Percentiles rank a stretch among this genome's conserved stretches.
phyloP scores from a whole-genome alignment of 1,140 invertebrate species.

The Aphaenogaster ashmeadi region DNA sequence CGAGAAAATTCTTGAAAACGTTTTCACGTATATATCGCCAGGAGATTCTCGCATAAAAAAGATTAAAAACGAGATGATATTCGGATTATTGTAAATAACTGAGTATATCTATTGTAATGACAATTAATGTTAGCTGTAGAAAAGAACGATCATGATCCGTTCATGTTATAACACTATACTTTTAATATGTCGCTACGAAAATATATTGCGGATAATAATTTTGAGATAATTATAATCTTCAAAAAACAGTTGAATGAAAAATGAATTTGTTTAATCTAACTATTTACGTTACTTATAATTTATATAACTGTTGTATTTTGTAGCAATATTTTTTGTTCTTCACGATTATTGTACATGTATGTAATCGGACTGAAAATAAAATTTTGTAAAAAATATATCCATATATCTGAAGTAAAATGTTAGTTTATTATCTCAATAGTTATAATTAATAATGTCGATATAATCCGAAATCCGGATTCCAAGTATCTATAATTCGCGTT shows the following conservation, averaged over 20 bases:
- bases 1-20: constrained; percentile 13
- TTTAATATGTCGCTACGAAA: not conserved
- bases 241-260: not conserved
- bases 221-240: not conserved
- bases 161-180: not conserved
- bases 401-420: not conserved
- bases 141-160: not conserved
- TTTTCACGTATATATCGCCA: not conserved
- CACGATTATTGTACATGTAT: not conserved
- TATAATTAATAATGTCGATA: not conserved
- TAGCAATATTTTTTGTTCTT: not conserved
- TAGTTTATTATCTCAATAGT: not conserved
- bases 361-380: not conserved
- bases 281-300: not conserved
- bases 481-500: not conserved
- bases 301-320: not conserved
- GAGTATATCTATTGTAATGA: not conserved
- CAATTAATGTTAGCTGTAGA: not conserved
- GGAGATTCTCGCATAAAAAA: not conserved
- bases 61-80: not conserved
- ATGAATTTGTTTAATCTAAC: not conserved
- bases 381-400: not conserved
- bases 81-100: not conserved
- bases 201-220: not conserved
- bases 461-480: not conserved